Evolutionary conservation across 2,113 vertebrate genomes (phyloP).

Genomic region (Salvelinus sp.): DNA sequence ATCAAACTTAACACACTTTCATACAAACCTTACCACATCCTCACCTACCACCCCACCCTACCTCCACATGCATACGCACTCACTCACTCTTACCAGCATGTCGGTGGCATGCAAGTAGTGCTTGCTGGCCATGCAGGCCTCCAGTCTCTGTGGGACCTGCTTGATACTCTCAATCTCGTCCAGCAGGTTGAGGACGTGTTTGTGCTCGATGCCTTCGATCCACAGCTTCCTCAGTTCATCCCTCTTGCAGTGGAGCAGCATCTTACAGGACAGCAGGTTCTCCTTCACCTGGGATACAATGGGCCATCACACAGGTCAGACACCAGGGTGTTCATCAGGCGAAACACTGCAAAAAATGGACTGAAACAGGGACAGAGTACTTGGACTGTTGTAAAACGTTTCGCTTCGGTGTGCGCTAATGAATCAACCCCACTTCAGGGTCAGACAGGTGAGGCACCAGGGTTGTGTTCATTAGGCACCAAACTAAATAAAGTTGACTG

Average conservation of each 20-base stretch:
- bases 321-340: not conserved
- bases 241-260: constrained; percentile 96
- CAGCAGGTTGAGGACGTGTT: constrained; percentile 93
- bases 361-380: too few relatives aligned
- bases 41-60: too few relatives aligned
- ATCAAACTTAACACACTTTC: not conserved
- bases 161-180: constrained; percentile 99
- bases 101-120: constrained; percentile 94
- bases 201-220: constrained; percentile 98
- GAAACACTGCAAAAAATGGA: too few relatives aligned
- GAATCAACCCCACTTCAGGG: too few relatives aligned
- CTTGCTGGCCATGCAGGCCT: constrained; percentile 93
- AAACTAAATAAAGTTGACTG: too few relatives aligned
- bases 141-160: constrained; percentile 93
- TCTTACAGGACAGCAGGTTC: constrained; percentile 96
- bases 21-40: not conserved
- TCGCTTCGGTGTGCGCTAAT: too few relatives aligned
- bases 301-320: not conserved
- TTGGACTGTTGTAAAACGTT: too few relatives aligned
- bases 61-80: not conserved
- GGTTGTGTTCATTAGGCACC: too few relatives aligned
- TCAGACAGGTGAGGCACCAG: too few relatives aligned
- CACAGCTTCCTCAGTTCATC: constrained; percentile 96
- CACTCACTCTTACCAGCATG: constrained; percentile 88
- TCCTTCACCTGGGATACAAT: constrained; percentile 86